phyloP scores from a whole-genome alignment of 1,140 invertebrate species.

The Bombus vancouverensis region DNA sequence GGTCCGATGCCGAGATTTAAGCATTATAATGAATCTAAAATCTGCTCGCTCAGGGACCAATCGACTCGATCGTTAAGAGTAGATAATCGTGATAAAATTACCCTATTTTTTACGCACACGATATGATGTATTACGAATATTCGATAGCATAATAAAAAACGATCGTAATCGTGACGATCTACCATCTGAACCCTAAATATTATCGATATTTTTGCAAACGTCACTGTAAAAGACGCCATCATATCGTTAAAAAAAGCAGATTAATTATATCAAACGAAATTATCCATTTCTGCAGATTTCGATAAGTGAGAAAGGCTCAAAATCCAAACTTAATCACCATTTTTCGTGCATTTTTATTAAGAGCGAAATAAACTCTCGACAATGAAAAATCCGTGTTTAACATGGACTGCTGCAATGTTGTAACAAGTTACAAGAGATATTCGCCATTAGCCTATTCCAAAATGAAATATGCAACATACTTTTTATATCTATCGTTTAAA shows the following conservation, averaged over 20 bases:
- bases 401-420: too few species aligned
- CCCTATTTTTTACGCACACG: not conserved
- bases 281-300: not conserved
- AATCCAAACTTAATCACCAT: slow-evolving; percentile 6
- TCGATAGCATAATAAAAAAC: not conserved
- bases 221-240: not conserved
- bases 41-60: not conserved
- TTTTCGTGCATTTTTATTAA: not conserved
- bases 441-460: not conserved
- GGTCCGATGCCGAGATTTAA: not conserved
- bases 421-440: not conserved
- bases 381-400: not conserved
- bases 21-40: not conserved
- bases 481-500: not conserved
- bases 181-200: not conserved
- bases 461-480: not conserved
- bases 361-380: not conserved
- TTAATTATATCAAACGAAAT: slow-evolving; percentile 17
- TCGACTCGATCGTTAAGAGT: not conserved
- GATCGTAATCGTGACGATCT: not conserved
- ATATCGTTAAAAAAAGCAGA: not conserved
- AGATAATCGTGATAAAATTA: not conserved
- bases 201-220: not conserved
- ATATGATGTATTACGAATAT: not conserved
- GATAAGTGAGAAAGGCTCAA: not conserved